Conservation (phyloP, 2,888 invertebrate species). For the Galeopsomyia nigrocyanea region DNA sequence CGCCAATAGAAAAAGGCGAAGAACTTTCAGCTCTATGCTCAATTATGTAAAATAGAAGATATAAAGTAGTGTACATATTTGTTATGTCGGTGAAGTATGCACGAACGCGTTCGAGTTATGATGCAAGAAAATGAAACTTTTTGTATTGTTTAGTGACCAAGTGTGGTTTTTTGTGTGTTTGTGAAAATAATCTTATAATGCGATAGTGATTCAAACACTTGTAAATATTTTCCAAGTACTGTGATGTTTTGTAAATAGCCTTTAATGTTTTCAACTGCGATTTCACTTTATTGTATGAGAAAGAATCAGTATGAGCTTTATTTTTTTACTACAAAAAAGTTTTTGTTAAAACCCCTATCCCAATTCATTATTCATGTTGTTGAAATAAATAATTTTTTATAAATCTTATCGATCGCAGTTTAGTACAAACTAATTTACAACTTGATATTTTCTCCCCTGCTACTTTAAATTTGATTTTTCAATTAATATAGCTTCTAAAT, state of each 20-base stretch:
- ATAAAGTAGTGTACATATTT: slow-evolving; percentile 42
- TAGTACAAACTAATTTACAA: neutral
- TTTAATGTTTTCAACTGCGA: slow-evolving; percentile 46
- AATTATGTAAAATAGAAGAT: slow-evolving; percentile 66
- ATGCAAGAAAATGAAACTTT: neutral
- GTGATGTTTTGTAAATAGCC: slow-evolving; percentile 50
- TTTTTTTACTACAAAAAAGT: slow-evolving; percentile 45
- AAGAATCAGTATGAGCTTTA: slow-evolving; percentile 41
- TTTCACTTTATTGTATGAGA: slow-evolving; percentile 44
- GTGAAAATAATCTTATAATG: slow-evolving; percentile 20
- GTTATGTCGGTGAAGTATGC: slow-evolving; percentile 27
- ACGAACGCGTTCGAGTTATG: slow-evolving; percentile 16
- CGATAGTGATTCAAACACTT: slow-evolving; percentile 39
- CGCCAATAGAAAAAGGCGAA: slow-evolving; percentile 80
- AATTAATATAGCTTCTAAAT: neutral
- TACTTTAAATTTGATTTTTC: slow-evolving; percentile 6
- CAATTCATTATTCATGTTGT: slow-evolving; percentile 24
- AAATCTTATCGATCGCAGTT: slow-evolving; percentile 34
- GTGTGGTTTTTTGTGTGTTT: slow-evolving; percentile 21
- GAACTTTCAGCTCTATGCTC: slow-evolving; percentile 90
- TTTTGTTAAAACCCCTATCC: slow-evolving; percentile 49
- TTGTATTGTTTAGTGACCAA: slow-evolving; percentile 38
- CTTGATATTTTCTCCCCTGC: neutral
- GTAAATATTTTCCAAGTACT: slow-evolving; percentile 49
- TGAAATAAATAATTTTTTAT: slow-evolving; percentile 10